Evolutionary conservation across 2,113 vertebrate genomes (phyloP), one percentile per base, ranked within the genome.

Genomic region (Psophia crepitans): DNA sequence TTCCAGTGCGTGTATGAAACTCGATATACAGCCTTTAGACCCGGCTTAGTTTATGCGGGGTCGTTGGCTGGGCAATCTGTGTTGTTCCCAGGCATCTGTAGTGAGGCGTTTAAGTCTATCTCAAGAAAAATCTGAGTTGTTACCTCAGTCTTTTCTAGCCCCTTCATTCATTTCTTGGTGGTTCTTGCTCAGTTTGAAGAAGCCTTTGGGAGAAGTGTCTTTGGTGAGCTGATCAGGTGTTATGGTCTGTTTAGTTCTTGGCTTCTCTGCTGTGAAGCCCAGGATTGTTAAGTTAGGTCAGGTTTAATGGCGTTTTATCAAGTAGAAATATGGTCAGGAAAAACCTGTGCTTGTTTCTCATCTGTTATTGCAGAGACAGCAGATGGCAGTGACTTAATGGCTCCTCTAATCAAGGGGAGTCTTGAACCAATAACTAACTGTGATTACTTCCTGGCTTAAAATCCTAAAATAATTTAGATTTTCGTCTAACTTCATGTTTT

Each of bases 331-430:
- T 5, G 7, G 20, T 54, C 22, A 17, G 70, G 48, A 54, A 69
- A 79, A 79, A 27, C 28, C 57, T 27, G 43, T 19, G 33, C 48
- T 83, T 1, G 1, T 88, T 92, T 60, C 56, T 58, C 44, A 1
- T 75, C 32, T 0, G 0, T 58, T 82, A 7, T 76, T 65, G 14
- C 15, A 11, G 82, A 70, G 53, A 23, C 70, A 70, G 90, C 84
- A 91, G 95, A 87, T 93, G 84, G 89, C 81, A 95, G 84, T 76
- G 89, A 68, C 84, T 90, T 77, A 73, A 10, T 85, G 89, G 87
- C 44, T 83, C 18, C 81, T 60, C 33, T 83, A 23, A 26, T 39
- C 24, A 2, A 71, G 57, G 53, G 43, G 17, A 80, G 8, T 46
- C 65, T 48, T 75, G 43, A 84, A 82, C 56, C 27, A 24, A 0